Conservation (phyloP, 2,113 vertebrate species). For the Odobenus rosmarus region DNA sequence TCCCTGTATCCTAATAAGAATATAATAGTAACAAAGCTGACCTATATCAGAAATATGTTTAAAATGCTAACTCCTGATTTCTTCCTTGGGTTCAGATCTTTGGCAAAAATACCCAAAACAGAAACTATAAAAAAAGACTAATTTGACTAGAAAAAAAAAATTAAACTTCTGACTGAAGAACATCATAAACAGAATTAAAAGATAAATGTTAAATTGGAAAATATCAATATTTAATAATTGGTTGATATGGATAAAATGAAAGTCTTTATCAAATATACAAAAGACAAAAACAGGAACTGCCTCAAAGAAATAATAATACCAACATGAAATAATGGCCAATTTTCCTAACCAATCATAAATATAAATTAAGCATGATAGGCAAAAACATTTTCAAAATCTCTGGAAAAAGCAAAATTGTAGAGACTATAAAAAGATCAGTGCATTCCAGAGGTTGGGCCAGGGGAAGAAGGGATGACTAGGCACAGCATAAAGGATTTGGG, state of each 20-base stretch:
- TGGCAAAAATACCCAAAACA: neutral
- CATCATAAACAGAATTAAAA: neutral
- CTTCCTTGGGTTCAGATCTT: neutral
- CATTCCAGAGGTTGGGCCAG: neutral
- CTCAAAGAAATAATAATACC: neutral
- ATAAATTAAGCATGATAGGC: neutral
- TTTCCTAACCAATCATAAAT: neutral
- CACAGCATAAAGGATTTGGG: neutral
- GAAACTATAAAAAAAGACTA: neutral
- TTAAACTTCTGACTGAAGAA: neutral
- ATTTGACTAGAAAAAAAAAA: neutral
- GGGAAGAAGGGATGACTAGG: neutral
- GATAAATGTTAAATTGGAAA: neutral
- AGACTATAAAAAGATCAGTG: neutral
- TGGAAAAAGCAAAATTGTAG: neutral
- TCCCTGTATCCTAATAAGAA: neutral
- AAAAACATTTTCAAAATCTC: neutral
- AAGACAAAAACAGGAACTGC: neutral
- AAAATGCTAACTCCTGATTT: neutral
- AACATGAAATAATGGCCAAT: neutral
- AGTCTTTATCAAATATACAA: neutral
- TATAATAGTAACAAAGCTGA: neutral
- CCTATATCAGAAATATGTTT: neutral
- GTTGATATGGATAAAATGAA: neutral
- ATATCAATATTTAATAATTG: neutral